Evolutionary conservation across 2,113 vertebrate genomes (phyloP).

Genomic region (Thamnaconus septentrionalis): DNA sequence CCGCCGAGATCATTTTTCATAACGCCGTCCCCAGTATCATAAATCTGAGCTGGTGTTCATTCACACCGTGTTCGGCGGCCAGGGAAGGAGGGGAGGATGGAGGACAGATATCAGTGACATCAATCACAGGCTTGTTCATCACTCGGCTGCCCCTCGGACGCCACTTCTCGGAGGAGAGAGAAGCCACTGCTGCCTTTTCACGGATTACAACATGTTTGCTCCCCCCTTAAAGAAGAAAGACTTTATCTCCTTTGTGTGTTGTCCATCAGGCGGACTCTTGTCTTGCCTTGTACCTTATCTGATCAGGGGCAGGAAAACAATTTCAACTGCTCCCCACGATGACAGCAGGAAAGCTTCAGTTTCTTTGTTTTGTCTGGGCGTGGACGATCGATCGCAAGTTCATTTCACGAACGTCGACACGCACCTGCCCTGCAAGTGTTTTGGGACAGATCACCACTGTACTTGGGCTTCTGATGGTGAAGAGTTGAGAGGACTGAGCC

Average conservation of each 20-base stretch:
- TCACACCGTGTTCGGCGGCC: slow-evolving; percentile 24
- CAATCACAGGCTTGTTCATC: slow-evolving; percentile 51
- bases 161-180: slow-evolving; percentile 7
- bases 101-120: slow-evolving; percentile 45
- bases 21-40: slow-evolving; percentile 38
- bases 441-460: too few species aligned
- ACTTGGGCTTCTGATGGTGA: too few species aligned
- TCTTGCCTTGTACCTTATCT: neutral
- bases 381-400: too few species aligned
- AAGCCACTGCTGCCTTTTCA: slow-evolving; percentile 7
- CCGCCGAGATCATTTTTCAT: slow-evolving; percentile 48
- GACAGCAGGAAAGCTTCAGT: too few species aligned
- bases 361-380: too few species aligned
- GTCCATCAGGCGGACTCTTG: neutral
- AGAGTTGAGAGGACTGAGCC: too few species aligned
- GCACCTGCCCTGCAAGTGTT: too few species aligned
- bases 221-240: slow-evolving; percentile 9
- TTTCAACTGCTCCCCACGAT: neutral
- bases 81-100: slow-evolving; percentile 18
- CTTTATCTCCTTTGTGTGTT: slow-evolving; percentile 26
- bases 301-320: neutral
- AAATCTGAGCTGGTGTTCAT: slow-evolving; percentile 44
- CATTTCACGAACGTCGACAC: too few species aligned
- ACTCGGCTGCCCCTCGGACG: slow-evolving; percentile 10
- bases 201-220: slow-evolving; percentile 36